These are phyloP conservation scores for Galaxea fascicularis DNA, from an alignment of 92 coral and sea anemone species.

Conservation along the genomic window DNA sequence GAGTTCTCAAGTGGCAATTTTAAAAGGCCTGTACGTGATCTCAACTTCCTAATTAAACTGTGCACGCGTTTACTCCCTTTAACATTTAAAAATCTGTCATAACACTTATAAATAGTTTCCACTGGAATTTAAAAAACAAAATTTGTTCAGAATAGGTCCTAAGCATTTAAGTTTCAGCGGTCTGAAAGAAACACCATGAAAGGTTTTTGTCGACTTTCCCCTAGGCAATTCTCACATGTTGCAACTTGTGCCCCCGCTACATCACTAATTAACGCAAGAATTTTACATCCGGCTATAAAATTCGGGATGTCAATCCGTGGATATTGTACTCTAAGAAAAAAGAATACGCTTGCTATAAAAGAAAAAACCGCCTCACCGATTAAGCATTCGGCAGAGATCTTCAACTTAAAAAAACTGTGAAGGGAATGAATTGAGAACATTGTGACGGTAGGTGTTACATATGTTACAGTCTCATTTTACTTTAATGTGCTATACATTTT, in stretches of 20 bases:
- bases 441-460: background rate
- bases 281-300: conserved; percentile 11
- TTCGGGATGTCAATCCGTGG: conserved; percentile 6
- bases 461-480: background rate
- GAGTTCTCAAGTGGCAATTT: too few species aligned
- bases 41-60: background rate
- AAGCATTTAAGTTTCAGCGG: too few species aligned
- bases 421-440: background rate
- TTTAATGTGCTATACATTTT: background rate
- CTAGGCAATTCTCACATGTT: background rate
- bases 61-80: background rate
- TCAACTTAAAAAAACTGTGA: background rate
- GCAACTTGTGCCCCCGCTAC: background rate
- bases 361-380: background rate
- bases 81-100: background rate
- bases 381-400: background rate
- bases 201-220: background rate
- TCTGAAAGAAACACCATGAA: background rate
- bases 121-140: background rate
- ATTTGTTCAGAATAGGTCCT: background rate
- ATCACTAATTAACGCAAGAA: background rate
- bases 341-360: background rate
- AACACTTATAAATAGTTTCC: background rate
- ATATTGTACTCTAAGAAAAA: background rate
- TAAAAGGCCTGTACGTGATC: background rate